Evolutionary conservation across 2,888 invertebrate species (phyloP), one percentile per base, ranked within the genome.

Genomic region (Drosophila nr. perissopoda): DNA sequence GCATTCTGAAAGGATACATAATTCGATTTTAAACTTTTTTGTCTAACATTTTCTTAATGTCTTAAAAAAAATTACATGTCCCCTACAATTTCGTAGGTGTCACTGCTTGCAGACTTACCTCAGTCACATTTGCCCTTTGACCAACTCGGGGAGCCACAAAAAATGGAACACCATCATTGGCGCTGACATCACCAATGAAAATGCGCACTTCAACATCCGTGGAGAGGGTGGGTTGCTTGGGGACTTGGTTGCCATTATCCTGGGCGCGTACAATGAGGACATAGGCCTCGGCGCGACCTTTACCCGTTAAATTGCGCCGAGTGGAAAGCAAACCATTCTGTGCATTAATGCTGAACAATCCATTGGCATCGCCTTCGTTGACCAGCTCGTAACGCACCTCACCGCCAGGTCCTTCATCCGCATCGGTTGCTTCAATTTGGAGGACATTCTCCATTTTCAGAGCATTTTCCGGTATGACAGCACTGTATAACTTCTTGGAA

Each of bases 391-490:
- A 97, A 67, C 94, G 94, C n/a, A 96, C 94, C 78, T 95, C 94
- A 5, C 96, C 96, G 0, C 96, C 96, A 0, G 95, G 93, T 0
- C 96, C 96, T 91, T 96, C 96, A 86, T 98, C 97, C 0, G 95
- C 95, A 92, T 98, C 97, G 0, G 93, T 94, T 0, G 97, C 97
- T 5, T 95, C 94, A 2, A 97, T 93, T 62, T 95, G 95, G 2
- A 96, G 93, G 1, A 97, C 95, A 61, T 94, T 95, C 49, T 96
- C 96, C 1, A 95, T 91, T 0, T 94, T 67, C 7, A 64, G 94
- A 0, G 96, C 96, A 86, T 96, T 97, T 91, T 97, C 97, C 0
- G 97, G 96, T 36, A 97, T 95, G 0, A 97, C 96, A 7, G 96
- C 95, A 80, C 95, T 82, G 91, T 96, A 96, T 18, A 94, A 93